Evolutionary conservation across 2,797 vertebrate species (phyloP).

Genomic region (Trachops cirrhosus): DNA sequence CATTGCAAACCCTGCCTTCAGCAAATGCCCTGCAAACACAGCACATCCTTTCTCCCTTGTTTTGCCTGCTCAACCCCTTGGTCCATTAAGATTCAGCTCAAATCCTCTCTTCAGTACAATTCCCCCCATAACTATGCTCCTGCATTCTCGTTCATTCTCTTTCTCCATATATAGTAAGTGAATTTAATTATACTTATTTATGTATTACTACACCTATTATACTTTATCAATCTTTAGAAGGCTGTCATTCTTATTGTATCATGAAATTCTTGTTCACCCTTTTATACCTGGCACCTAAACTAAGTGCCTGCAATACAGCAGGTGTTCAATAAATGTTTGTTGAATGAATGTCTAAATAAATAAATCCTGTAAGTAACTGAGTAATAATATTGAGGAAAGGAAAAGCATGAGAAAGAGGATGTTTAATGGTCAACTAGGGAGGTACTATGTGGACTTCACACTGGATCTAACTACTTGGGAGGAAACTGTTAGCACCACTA

Average conservation of each 20-base stretch:
- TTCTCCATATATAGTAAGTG: neutral
- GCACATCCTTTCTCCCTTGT: neutral
- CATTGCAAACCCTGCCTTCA: neutral
- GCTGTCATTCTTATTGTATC: neutral
- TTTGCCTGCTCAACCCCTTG: neutral
- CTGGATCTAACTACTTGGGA: constrained; percentile 25
- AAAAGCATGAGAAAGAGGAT: neutral
- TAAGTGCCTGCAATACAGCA: neutral
- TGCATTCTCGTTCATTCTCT: neutral
- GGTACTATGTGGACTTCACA: constrained; percentile 19
- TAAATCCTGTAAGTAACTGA: neutral
- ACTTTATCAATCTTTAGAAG: neutral
- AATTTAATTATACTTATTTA: neutral
- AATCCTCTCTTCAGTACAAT: neutral
- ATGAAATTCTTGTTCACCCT: neutral
- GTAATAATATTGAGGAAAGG: neutral
- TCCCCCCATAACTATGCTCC: neutral
- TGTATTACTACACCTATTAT: neutral
- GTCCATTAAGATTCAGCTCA: neutral
- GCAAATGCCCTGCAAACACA: neutral
- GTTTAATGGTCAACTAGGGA: neutral
- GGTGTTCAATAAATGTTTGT: neutral
- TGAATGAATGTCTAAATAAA: neutral
- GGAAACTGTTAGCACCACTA: constrained; percentile 40
- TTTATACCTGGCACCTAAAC: neutral